A percentile compares a stretch with the other conserved stretches of the same genome.
These are phyloP conservation scores for Himalopsyche japonica DNA, from an alignment of 2,888 invertebrate genomes.

Conservation along the genomic window DNA sequence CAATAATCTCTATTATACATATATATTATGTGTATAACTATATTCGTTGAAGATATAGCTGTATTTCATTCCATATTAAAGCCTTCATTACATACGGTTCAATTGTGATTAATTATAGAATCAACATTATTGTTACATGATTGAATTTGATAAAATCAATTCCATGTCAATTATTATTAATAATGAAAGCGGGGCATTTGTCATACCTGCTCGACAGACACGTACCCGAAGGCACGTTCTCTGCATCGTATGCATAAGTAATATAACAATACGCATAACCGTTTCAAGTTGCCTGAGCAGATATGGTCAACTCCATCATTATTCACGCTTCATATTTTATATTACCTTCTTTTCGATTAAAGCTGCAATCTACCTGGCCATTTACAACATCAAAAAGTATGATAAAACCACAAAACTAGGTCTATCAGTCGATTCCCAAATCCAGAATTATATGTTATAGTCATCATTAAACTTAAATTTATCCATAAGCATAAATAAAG, in stretches of 20 bases:
- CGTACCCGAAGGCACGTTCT: not conserved
- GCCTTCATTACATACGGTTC: not conserved
- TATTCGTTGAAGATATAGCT: too few relatives aligned
- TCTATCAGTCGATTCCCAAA: too few relatives aligned
- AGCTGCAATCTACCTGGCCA: not conserved
- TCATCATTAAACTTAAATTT: too few relatives aligned
- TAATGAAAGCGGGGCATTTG: not conserved
- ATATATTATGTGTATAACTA: too few relatives aligned
- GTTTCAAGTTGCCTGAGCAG: not conserved
- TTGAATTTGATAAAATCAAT: not conserved
- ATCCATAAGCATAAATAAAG: too few relatives aligned
- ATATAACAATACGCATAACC: not conserved
- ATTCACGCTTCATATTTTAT: not conserved
- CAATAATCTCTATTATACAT: too few relatives aligned
- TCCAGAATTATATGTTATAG: too few relatives aligned
- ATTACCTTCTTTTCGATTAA: not conserved
- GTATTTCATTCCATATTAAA: not conserved
- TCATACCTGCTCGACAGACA: not conserved
- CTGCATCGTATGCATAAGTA: not conserved
- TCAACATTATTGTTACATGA: not conserved
- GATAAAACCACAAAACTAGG: not conserved
- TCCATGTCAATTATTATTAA: not conserved
- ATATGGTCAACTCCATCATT: not conserved
- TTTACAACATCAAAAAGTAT: not conserved
- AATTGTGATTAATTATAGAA: not conserved